Conservation (phyloP, 2,888 invertebrate species). For the Tineola bisselliella region DNA sequence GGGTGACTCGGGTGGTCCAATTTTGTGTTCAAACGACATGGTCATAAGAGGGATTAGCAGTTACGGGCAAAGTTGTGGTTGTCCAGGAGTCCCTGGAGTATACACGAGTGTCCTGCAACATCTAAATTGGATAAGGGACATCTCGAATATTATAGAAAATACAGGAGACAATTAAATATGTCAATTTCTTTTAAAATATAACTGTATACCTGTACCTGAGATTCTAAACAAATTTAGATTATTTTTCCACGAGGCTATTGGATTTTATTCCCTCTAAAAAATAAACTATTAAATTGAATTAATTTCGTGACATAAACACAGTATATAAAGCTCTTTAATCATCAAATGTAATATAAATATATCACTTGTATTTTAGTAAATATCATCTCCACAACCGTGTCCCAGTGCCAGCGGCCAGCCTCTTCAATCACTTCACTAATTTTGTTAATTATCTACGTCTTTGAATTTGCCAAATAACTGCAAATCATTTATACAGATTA, state of each 20-base stretch:
- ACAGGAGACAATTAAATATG: neutral
- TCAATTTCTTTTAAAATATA: no score
- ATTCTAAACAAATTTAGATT: no score
- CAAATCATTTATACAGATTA: no score
- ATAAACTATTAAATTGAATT: no score
- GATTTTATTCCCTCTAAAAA: no score
- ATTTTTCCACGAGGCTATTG: no score
- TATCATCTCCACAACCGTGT: neutral
- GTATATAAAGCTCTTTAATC: neutral
- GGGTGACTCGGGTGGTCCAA: conserved; percentile 60
- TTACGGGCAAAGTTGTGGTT: conserved; percentile 48
- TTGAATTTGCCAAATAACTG: neutral
- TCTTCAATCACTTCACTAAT: neutral
- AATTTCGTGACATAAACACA: no score
- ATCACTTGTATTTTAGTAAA: neutral
- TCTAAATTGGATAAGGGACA: conserved; percentile 36
- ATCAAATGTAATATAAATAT: neutral
- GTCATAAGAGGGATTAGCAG: conserved; percentile 47
- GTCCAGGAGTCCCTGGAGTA: conserved; percentile 42
- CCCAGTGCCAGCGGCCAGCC: neutral
- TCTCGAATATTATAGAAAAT: neutral
- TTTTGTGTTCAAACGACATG: conserved; percentile 35
- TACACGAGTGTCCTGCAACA: conserved; percentile 48
- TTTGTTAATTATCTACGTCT: neutral
- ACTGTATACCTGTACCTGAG: no score